Percentiles rank a stretch among this genome's conserved stretches.
phyloP scores from a whole-genome alignment of 2,113 vertebrate genomes.

The Athene cunicularia region DNA sequence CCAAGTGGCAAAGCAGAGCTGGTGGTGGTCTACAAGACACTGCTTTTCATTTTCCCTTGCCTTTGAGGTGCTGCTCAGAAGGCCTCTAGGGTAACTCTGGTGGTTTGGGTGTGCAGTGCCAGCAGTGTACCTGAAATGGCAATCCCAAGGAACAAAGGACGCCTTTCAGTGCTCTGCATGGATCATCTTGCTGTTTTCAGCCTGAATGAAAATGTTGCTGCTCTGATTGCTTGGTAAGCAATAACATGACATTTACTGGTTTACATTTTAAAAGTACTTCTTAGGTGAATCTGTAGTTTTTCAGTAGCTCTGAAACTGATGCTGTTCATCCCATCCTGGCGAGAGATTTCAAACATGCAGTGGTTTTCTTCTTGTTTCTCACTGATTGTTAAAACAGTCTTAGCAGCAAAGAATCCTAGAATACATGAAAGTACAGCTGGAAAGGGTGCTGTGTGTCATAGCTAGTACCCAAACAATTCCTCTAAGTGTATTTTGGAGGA shows the following conservation, averaged over 20 bases:
- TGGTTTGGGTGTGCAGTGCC: not conserved
- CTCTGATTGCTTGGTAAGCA: not conserved
- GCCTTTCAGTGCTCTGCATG: not conserved
- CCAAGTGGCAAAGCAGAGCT: slow-evolving; percentile 36
- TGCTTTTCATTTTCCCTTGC: not conserved
- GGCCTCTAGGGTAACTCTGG: not conserved
- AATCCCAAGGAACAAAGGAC: not conserved
- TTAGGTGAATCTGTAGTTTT: not conserved
- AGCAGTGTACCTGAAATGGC: rapidly evolving
- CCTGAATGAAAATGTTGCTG: not conserved
- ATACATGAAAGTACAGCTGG: not conserved
- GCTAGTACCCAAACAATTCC: not conserved
- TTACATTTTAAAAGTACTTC: not conserved
- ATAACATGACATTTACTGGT: rapidly evolving
- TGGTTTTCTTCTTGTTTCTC: not conserved
- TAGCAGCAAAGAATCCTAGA: not conserved
- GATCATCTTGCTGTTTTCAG: not conserved
- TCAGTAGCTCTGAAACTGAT: not conserved
- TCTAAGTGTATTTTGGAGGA: not conserved
- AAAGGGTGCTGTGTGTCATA: not conserved
- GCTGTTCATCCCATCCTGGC: not conserved
- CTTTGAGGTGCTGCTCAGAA: not conserved
- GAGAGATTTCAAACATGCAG: not conserved
- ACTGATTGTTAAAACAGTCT: not conserved
- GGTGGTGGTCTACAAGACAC: not conserved